A percentile compares a stretch with the other conserved stretches of the same genome.
Evolutionary conservation across 2,888 invertebrate species (phyloP).

Genomic region (Aporophyla nigra): DNA sequence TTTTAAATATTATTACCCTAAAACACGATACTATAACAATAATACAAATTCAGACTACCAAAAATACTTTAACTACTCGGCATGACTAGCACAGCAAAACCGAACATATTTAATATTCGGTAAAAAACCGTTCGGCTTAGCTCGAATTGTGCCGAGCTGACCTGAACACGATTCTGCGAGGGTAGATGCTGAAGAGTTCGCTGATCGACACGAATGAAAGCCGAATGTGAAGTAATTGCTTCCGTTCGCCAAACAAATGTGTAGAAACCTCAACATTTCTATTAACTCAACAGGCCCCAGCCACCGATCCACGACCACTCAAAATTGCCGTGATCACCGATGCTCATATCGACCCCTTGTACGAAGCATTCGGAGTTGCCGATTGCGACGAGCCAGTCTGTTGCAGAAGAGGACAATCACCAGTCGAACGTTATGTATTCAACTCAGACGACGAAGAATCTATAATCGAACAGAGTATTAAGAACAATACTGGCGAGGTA

Average conservation of each 20-base stretch:
- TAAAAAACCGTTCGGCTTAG: background rate
- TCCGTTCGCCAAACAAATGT: background rate
- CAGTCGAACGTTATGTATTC: constrained; percentile 70
- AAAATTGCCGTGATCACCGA: constrained; percentile 94
- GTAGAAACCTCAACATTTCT: background rate
- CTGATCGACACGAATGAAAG: too few species aligned
- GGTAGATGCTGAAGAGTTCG: too few species aligned
- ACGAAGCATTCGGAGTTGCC: constrained; percentile 92
- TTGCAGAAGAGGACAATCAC: constrained; percentile 92
- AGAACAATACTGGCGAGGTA: constrained; percentile 70
- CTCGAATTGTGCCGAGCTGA: background rate
- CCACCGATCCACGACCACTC: constrained; percentile 73
- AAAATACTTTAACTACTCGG: background rate
- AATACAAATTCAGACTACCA: too few species aligned
- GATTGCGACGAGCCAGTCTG: constrained; percentile 95
- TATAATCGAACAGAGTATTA: constrained; percentile 73
- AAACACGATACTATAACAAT: too few species aligned
- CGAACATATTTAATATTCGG: background rate
- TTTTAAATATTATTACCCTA: too few species aligned
- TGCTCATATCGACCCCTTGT: constrained; percentile 95
- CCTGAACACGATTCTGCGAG: too few species aligned
- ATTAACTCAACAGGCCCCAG: constrained; percentile 65
- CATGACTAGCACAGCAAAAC: background rate
- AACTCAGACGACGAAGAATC: constrained; percentile 73
- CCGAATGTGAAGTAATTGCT: too few species aligned